Evolutionary conservation across 2,888 invertebrate species (phyloP).

Genomic region (Drosophila pegasa): DNA sequence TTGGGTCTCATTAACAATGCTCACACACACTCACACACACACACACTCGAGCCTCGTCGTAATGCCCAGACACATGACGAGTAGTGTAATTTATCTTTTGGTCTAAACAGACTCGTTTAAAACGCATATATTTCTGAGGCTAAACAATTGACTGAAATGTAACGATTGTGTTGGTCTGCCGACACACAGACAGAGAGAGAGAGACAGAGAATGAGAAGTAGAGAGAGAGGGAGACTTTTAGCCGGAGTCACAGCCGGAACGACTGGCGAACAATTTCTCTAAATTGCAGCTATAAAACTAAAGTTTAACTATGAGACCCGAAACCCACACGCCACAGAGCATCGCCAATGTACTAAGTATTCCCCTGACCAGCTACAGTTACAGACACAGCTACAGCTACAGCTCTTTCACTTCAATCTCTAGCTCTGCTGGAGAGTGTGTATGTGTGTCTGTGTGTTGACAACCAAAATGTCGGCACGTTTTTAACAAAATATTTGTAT

Average conservation of each 20-base stretch:
- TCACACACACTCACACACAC: conserved; percentile 23
- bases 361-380: conserved; percentile 37
- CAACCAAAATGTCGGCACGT: conserved; percentile 80
- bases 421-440: conserved; percentile 32
- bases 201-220: conserved; percentile 19
- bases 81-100: conserved; percentile 69
- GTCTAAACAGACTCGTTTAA: conserved; percentile 69
- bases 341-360: conserved; percentile 35
- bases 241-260: conserved; percentile 22
- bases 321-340: conserved; percentile 27
- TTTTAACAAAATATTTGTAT: conserved; percentile 58
- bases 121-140: conserved; percentile 62
- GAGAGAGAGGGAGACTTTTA: conserved; percentile 17
- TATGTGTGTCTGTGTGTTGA: conserved; percentile 57
- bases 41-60: conserved; percentile 1
- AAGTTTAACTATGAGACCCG: conserved; percentile 70
- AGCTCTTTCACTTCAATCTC: conserved; percentile 27
- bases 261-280: conserved; percentile 65
- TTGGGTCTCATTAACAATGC: conserved; percentile 75
- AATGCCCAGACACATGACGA: conserved; percentile 47
- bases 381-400: conserved; percentile 12
- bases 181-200: conserved; percentile 27
- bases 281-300: conserved; percentile 80
- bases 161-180: conserved; percentile 53
- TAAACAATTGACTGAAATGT: conserved; percentile 78